Evolutionary conservation across 2,888 invertebrate species (phyloP), one percentile per base, ranked within the genome.

Genomic region (Drosophila seclusa): DNA sequence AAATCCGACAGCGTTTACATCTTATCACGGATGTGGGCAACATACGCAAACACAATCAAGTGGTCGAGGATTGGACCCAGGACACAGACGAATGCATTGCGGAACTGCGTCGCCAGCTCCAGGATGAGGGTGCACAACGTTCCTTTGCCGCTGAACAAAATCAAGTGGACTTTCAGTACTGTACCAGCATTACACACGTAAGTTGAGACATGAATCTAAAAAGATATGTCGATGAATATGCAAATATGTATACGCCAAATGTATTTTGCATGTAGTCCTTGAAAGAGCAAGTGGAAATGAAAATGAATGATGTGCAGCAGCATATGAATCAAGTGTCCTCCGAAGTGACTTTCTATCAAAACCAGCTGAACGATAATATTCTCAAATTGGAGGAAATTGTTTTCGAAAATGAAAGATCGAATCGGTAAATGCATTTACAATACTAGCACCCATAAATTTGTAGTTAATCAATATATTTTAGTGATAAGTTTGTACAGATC

Each of bases 161-260:
- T 74, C 94, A 94, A 70, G 94, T 94, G 55, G 95, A 95, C 71
- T 83, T 94, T 45, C 94, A 94, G 87, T 94, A 94, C 77, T 94
- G 94, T 64, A 94, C 94, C 72, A 94, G 94, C 73, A 73, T 94
- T 57, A 89, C 94, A 0, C 94, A 94, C 87, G 91, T 90, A 40
- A 63, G 70, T 34, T 21, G 1, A 24, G 4, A 36, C 0, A 50
- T 45, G 8, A 45, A 45, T 45, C 45, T 16, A 8, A 24, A 45
- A 16, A 45, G 16, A 4, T 45, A 24, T 16, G 24, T 45, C 45
- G 0, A 34, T 0, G 13, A 16, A 24, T 29, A 24, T 48, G 13
- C 32, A 24, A 16, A 24, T 29, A 24, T 48, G 18, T 16, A 5
- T 24, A 5, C 16, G 0, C 24, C 7, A 2, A 18, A 21, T n/a